Percentiles rank a stretch among this genome's conserved stretches.
Conservation (phyloP, 2,113 vertebrate genomes). For the Hymenochirus boettgeri region DNA sequence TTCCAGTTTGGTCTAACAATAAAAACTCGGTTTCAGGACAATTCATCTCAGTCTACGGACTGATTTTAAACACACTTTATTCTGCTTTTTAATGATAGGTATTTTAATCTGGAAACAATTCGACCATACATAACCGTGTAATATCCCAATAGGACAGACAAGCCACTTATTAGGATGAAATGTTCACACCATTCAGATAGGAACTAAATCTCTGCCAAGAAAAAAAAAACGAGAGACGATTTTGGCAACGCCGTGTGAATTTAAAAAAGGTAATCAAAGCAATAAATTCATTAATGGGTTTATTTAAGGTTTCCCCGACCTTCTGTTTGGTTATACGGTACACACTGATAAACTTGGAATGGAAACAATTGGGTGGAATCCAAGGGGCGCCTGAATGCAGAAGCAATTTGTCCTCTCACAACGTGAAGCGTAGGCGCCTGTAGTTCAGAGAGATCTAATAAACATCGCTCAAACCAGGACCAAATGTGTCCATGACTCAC, state of each 20-base stretch:
- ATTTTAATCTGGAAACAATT: too few species aligned
- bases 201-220: background rate
- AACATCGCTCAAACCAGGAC: background rate
- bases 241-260: background rate
- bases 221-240: background rate
- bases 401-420: conserved; percentile 11
- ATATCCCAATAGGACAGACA: too few species aligned
- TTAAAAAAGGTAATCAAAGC: conserved; percentile 8
- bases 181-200: too few species aligned
- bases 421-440: background rate
- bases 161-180: too few species aligned
- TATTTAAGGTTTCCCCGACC: conserved; percentile 11
- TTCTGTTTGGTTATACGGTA: background rate
- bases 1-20: too few species aligned
- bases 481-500: too few species aligned
- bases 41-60: too few species aligned
- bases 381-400: background rate
- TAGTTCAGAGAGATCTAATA: background rate
- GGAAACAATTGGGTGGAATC: background rate
- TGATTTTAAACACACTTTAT: too few species aligned
- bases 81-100: too few species aligned
- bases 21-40: too few species aligned
- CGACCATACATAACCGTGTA: too few species aligned
- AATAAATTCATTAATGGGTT: conserved; percentile 17
- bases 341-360: background rate